Conservation (phyloP, 2,797 vertebrate species). For the Parambassis ranga region DNA sequence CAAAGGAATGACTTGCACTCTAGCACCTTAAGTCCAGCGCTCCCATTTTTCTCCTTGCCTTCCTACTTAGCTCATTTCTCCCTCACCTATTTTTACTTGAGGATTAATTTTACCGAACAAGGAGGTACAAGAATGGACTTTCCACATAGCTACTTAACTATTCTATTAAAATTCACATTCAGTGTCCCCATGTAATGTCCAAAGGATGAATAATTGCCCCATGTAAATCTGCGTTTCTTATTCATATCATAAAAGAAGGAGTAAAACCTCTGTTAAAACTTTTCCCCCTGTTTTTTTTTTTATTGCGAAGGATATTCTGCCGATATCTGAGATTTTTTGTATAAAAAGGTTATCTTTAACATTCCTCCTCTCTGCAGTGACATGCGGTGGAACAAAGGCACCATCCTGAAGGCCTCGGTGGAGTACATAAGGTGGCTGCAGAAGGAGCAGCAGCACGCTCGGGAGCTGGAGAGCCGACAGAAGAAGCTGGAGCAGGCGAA, state of each 20-base stretch:
- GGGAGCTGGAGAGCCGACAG: slow-evolving; percentile 94
- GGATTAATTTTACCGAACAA: slow-evolving; percentile 99
- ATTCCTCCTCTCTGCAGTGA: slow-evolving; percentile 82
- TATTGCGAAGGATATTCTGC: slow-evolving; percentile 83
- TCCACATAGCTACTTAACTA: slow-evolving; percentile 91
- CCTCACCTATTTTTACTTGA: slow-evolving; percentile 95
- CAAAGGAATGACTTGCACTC: slow-evolving; percentile 83
- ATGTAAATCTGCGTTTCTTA: slow-evolving; percentile 98
- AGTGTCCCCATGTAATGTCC: slow-evolving; percentile 94
- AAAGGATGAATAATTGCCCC: slow-evolving; percentile 97
- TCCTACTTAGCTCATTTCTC: slow-evolving; percentile 81
- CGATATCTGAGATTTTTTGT: slow-evolving; percentile 72
- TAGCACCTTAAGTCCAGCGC: slow-evolving; percentile 84
- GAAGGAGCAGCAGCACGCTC: slow-evolving; percentile 96
- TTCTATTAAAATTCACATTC: slow-evolving; percentile 99
- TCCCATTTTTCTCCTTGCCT: slow-evolving; percentile 74
- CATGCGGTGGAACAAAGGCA: slow-evolving; percentile 99
- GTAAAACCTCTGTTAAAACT: slow-evolving; percentile 67
- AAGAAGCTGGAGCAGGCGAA: slow-evolving; percentile 97
- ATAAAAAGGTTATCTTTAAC: slow-evolving; percentile 89
- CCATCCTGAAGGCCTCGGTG: slow-evolving; percentile 99
- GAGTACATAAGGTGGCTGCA: slow-evolving; percentile 99
- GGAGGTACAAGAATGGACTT: slow-evolving; percentile 85
- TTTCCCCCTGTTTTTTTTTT: slow-evolving; percentile 73
- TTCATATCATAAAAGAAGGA: slow-evolving; percentile 87